Base-by-base conservation (phyloP, 2,797 vertebrate species). In the Takifugu ocellatus region DNA sequence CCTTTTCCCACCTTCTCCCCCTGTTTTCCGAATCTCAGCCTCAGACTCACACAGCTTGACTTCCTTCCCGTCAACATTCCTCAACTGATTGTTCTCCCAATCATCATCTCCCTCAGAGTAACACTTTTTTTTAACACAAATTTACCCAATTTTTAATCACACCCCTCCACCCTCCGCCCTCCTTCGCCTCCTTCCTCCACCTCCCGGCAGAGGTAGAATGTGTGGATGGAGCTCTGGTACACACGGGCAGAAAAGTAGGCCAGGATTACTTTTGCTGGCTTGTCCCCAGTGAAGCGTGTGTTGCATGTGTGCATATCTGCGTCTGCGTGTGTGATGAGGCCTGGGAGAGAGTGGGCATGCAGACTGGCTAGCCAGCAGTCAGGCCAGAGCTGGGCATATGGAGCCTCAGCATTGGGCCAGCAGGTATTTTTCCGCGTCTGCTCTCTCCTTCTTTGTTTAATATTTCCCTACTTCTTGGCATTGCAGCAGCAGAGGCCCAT, bases 251-350 rank as follows among this genome's bases (percentile, higher is more conserved):
- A 81, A 87, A 91, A 89, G 82, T 89, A 90, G 90, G 88, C 87
- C 90, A 90, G 83, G 84, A 90, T 91, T 88, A 87, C 89, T 89
- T 85, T 89, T 90, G 87, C 89, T 88, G 87, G 84, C 89, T 91
- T 90, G 89, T 91, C 84, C 89, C 84, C 84, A 90, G 83, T 91
- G 88, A 91, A 90, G 88, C 87, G 74, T 92, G 86, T 83, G 82
- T 82, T 81, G 79, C 65, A 58, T 84, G 72, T 82, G 66, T 78
- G 49, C 65, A 47, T 68, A 5, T 63, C 44, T 64, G 60, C 59
- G 49, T 63, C 16, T 55, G 29, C 66, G 50, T 54, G 56, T 63
- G 62, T 59, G 4, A 69, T 70, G 29, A 61, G 70, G 72, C 68
- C 60, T 68, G 66, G 66, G 74, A 80, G 75, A 78, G 78, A 75